These are phyloP conservation scores for Phrixothrix hirtus DNA, from an alignment of 2,888 invertebrate species.

Conservation along the genomic window DNA sequence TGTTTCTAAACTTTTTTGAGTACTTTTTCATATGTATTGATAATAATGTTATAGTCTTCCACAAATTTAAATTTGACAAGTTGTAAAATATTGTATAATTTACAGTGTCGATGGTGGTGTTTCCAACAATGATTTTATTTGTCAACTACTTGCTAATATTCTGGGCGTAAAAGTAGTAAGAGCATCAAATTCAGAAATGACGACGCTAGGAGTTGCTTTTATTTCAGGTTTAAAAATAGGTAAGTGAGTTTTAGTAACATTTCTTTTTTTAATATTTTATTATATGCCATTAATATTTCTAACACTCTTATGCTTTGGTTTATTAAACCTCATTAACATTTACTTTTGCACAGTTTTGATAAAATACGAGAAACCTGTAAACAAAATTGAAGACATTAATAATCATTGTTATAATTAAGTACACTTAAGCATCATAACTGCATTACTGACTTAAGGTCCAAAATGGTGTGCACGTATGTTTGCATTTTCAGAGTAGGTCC, in stretches of 20 bases:
- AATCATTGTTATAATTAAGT: no score
- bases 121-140: constrained; percentile 89
- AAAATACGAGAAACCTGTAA: no score
- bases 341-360: no score
- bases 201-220: constrained; percentile 83
- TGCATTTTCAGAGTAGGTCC: no score
- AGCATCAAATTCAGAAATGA: constrained; percentile 74
- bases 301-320: neutral
- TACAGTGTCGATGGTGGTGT: constrained; percentile 93
- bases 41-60: neutral
- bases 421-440: no score
- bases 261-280: neutral
- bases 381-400: no score
- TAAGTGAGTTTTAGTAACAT: no score
- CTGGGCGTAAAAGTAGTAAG: constrained; percentile 77
- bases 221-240: constrained; percentile 82
- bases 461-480: no score
- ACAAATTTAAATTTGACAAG: neutral
- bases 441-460: no score
- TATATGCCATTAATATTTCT: neutral
- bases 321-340: no score
- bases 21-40: neutral
- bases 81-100: neutral
- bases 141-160: constrained; percentile 85
- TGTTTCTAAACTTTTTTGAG: no score